Evolutionary conservation across 2,797 vertebrate genomes (phyloP).

Genomic region (Lepidocolaptes lacrymiger): DNA sequence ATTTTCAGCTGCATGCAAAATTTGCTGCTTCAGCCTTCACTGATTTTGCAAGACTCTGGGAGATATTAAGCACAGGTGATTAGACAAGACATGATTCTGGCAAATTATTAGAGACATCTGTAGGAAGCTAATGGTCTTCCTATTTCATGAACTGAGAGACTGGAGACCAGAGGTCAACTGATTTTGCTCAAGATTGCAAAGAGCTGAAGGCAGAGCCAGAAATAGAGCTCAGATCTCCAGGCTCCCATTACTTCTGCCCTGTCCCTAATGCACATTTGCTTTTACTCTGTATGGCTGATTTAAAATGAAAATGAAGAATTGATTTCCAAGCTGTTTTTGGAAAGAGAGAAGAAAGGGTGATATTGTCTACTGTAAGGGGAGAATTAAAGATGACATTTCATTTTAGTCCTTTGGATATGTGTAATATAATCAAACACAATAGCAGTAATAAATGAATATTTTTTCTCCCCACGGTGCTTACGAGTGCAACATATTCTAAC

Average conservation of each 20-base stretch:
- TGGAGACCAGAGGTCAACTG: slow-evolving; percentile 27
- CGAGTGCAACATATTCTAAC: slow-evolving; percentile 28
- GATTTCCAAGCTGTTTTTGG: slow-evolving; percentile 44
- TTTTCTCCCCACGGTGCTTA: slow-evolving; percentile 41
- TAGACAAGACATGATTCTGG: slow-evolving; percentile 32
- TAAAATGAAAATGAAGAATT: slow-evolving; percentile 54
- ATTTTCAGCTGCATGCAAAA: neutral
- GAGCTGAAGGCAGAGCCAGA: slow-evolving; percentile 11
- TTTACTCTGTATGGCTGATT: slow-evolving; percentile 1
- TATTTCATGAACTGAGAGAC: slow-evolving; percentile 9
- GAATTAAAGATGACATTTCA: slow-evolving; percentile 63
- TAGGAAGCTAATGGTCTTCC: slow-evolving; percentile 24
- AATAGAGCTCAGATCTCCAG: neutral
- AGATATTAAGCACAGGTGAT: slow-evolving; percentile 45
- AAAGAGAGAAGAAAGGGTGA: slow-evolving; percentile 36
- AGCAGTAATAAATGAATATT: slow-evolving; percentile 60
- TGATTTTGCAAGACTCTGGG: slow-evolving; percentile 31
- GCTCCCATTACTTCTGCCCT: neutral
- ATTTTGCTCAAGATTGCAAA: neutral
- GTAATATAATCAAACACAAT: slow-evolving; percentile 59
- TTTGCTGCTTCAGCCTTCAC: slow-evolving; percentile 22
- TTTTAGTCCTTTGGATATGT: slow-evolving; percentile 39
- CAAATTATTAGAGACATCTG: slow-evolving; percentile 38
- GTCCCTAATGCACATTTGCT: slow-evolving; percentile 6
- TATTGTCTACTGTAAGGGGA: slow-evolving; percentile 44